Evolutionary conservation across 1,140 invertebrate species (phyloP), one percentile per base, ranked within the genome.

Genomic region (Aphelinus atriplicis): DNA sequence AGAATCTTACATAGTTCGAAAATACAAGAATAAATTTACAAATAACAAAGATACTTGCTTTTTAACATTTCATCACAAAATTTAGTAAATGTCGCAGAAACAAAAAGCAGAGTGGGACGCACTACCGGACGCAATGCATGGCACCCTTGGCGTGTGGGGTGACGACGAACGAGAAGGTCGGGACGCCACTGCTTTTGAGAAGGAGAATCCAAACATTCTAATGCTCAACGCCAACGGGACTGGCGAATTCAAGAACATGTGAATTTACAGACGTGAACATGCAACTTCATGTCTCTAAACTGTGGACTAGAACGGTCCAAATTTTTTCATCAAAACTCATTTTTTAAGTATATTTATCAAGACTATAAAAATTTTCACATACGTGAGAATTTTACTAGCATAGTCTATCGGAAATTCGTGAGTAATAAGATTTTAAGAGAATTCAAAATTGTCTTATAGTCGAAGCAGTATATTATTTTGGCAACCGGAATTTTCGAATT

Each of bases 181-280:
- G 77, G 92, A 93, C 77, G 92, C 92, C 9, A 93, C 92, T 3
- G 90, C 93, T 64, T 94, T 94, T 80, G 93, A 94, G 85, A 92
- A 91, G 79, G 93, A 94, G 84, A 94, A 94, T 88, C 93, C 93
- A 7, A 93, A 94, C 84, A 94, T 94, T 82, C 88, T 94, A 2
- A 90, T 94, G 90, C 84, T 94, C 62, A 92, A 93, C 83, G 90
- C 90, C 67, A 93, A 93, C 80, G 88, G 87, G 7, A 87, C 86
- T 50, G 92, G 92, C 53, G 91, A 93, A 86, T 94, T 94, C 85
- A 89, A 93, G 84, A 92, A 94, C 83, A 94, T 94, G 93, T 94
- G 88, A 91, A 79, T 75, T 7, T 80, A 53, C 57, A 26, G 67
- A 26, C 26, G 26, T 26, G 26, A 26, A 26, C 26, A 26, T 26